Base-by-base conservation (phyloP, 2,888 invertebrate species). In the Panopea generosa region DNA sequence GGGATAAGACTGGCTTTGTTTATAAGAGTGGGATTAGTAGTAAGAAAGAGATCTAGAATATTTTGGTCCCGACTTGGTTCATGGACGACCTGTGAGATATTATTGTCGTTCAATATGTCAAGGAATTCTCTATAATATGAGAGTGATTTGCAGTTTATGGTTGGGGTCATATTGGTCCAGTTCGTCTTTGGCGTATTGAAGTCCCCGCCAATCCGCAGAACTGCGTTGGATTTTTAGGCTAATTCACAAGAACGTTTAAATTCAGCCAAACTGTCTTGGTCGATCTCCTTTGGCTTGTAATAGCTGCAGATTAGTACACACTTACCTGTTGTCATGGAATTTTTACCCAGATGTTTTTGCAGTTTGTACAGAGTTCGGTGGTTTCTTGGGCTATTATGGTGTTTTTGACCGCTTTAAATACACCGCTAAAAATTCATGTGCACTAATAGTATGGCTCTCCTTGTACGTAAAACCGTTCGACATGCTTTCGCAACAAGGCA, bases 141-240 rank as follows among this genome's bases (percentile, higher is more conserved):
- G 2, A 16, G 57, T 26, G 24, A 9, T 69, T 55, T 61, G 20
- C 60, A 60, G 47, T 68, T 53, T 20, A 14, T 3, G 11, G 60
- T 53, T 20, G 68, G 68, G n/a, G 45, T 20, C 29, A 45, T 43
- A 29, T 26, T 40, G 50, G 43, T 11, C 68, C 67, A 59, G 9
- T 67, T 47, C 7, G 49, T 9, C 24, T 68, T 52, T 53, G 59
- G 68, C 50, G 53, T 60, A 27, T 68, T 59, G 40, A 67, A 59
- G 24, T 69, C 68, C 16, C 68, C 60, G n/a, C 33, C 68, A 11
- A 69, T 43, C 60, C 53, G 53, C 6, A 60, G 24, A 9, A 14
- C 60, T 47, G 55, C 45, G 1, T 33, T 61, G 16, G 61, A 24
- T 24, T 69, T 69, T 0, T 24, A 18, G 16, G 65, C 65, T 43